Evolutionary conservation across 2,888 invertebrate genomes (phyloP), one percentile per base, ranked within the genome.

Genomic region (Carpatolechia fugitivella): DNA sequence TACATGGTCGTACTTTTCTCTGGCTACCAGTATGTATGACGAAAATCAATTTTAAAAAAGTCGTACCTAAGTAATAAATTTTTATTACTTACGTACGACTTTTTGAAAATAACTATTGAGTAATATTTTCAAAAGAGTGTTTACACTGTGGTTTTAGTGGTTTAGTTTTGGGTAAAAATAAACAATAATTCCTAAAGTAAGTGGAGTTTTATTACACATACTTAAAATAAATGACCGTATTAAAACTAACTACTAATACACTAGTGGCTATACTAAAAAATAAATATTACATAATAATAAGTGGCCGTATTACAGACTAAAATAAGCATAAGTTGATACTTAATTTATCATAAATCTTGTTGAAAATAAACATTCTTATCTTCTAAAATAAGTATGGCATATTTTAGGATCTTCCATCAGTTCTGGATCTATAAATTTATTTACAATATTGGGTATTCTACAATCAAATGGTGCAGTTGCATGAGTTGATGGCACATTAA

Each of bases 1-100:
- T 7, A 75, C 80, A 18, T 82, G 80, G 80, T 80, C 80, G 0
- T 82, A 83, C 59, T 81, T 78, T 46, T 80, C 81, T 0, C 50
- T 82, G 4, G 60, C 63, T 13, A 62, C 35, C 38, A 66, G 57
- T 33, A 24, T 57, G 30, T 59, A 56, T n/a, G 35, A n/a, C 10
- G 35, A 35, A 10, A 5, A 11, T 35, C n/a, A 3, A n/a, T 31
- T 31, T 1, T 1, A 31, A 31, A 31, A 31, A 6, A 10, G 11
- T 31, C 11, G 31, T 31, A 3, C 1, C 31, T 16, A 41, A 18
- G 6, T 14, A 41, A 18, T 18, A 18, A 41, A 5, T 41, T 7
- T 14, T n/a, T n/a, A n/a, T n/a, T n/a, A n/a, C n/a, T n/a, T n/a
- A n/a, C n/a, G n/a, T n/a, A n/a, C n/a, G n/a, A n/a, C n/a, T n/a